phyloP scores from a whole-genome alignment of 2,888 invertebrate species.

The Calameuta idolon region DNA sequence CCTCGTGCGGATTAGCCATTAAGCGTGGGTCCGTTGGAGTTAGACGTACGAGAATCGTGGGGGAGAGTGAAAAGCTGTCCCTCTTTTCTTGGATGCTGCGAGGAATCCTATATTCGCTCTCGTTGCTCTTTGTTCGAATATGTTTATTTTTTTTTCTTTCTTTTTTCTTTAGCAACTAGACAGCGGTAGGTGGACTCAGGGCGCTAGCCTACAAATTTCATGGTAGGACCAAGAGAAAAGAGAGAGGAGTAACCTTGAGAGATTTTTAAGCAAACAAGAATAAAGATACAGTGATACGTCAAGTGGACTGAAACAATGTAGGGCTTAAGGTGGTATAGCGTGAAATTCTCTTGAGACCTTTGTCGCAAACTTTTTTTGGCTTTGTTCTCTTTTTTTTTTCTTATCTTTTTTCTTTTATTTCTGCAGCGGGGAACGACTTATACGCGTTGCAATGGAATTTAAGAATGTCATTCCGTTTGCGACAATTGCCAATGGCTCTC shows the following conservation, averaged over 20 bases:
- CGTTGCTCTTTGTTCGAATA: neutral
- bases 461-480: neutral
- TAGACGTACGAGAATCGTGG: neutral
- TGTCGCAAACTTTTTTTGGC: neutral
- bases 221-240: neutral
- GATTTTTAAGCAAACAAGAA: neutral
- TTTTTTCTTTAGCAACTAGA: neutral
- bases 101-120: neutral
- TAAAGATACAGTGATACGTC: neutral
- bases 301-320: neutral
- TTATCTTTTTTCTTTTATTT: neutral
- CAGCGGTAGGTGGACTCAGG: neutral
- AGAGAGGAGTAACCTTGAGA: neutral
- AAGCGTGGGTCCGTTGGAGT: conserved; percentile 29
- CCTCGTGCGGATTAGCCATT: conserved; percentile 43
- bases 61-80: neutral
- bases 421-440: neutral
- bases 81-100: neutral
- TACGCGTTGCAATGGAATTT: neutral
- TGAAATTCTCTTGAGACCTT: neutral
- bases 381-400: neutral
- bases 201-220: neutral
- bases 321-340: neutral
- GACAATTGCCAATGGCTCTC: neutral
- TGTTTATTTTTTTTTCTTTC: neutral